Conservation (phyloP, 2,113 vertebrate species). For the Pongo pygmaeus region DNA sequence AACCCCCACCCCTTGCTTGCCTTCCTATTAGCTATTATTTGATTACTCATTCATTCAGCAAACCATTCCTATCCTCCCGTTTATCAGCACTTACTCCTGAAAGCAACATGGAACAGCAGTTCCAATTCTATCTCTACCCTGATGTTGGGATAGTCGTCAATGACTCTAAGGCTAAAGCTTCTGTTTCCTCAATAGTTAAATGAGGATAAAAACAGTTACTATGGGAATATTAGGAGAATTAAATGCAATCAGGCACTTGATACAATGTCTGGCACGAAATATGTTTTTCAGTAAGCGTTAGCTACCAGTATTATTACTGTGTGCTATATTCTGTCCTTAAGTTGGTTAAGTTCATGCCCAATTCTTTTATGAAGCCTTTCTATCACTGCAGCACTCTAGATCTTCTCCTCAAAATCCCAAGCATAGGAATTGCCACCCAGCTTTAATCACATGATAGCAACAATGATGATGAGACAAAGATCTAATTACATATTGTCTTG, state of each 20-base stretch:
- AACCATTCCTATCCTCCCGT: not conserved
- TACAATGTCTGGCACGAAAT: not conserved
- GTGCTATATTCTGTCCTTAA: not conserved
- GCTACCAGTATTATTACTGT: not conserved
- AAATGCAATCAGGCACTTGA: not conserved
- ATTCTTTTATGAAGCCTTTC: not conserved
- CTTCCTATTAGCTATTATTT: not conserved
- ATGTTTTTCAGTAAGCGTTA: not conserved
- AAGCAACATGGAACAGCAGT: not conserved
- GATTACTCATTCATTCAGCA: not conserved
- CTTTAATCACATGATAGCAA: not conserved
- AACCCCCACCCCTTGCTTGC: not conserved
- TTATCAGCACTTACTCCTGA: not conserved
- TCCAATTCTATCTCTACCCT: not conserved
- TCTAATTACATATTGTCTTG: not conserved
- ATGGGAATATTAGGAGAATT: not conserved
- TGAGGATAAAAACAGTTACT: not conserved
- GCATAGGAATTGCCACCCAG: not conserved
- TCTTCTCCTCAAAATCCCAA: not conserved
- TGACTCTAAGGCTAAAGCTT: not conserved
- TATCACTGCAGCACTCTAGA: not conserved
- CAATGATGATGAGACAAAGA: not conserved
- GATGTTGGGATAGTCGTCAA: not conserved
- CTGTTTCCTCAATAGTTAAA: not conserved
- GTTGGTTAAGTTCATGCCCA: not conserved